Percentiles rank a stretch among this genome's conserved stretches.
These are phyloP conservation scores for Eupeodes corollae DNA, from an alignment of 1,140 invertebrate genomes.

Conservation along the genomic window DNA sequence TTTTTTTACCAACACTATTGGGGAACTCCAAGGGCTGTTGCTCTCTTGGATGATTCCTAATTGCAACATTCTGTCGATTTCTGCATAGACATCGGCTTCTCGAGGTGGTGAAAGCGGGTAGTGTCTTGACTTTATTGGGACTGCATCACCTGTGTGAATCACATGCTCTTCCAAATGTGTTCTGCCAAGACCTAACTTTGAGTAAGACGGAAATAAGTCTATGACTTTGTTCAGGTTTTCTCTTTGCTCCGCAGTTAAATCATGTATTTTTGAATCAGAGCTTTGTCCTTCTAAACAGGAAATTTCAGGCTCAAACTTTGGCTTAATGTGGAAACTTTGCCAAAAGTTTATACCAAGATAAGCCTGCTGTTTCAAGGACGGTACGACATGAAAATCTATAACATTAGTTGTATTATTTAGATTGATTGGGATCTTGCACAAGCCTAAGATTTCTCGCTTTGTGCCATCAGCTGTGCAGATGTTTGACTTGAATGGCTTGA, in stretches of 20 bases:
- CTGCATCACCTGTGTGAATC: slow-evolving; percentile 16
- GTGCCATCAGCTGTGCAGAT: too few relatives aligned
- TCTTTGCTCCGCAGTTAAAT: neutral
- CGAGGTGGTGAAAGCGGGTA: slow-evolving; percentile 13
- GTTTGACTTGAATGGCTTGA: too few relatives aligned
- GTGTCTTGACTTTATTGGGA: slow-evolving; percentile 17
- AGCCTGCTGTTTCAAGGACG: neutral
- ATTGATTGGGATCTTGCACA: too few relatives aligned
- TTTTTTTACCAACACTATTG: too few relatives aligned
- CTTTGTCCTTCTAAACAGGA: too few relatives aligned
- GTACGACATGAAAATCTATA: neutral
- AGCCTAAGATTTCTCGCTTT: too few relatives aligned
- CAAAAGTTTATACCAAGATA: neutral
- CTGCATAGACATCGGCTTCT: neutral
- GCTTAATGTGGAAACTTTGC: neutral
- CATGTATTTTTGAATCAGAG: too few relatives aligned
- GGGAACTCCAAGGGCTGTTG: neutral
- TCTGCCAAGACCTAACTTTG: neutral
- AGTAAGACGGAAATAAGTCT: neutral
- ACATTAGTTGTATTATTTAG: too few relatives aligned
- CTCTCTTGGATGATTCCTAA: neutral
- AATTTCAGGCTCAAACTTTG: neutral
- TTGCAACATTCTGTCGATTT: slow-evolving; percentile 3
- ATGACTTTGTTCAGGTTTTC: neutral
- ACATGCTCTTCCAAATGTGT: slow-evolving; percentile 13